Conservation (phyloP, 2,113 vertebrate genomes). For the Eupsittula cactorum region DNA sequence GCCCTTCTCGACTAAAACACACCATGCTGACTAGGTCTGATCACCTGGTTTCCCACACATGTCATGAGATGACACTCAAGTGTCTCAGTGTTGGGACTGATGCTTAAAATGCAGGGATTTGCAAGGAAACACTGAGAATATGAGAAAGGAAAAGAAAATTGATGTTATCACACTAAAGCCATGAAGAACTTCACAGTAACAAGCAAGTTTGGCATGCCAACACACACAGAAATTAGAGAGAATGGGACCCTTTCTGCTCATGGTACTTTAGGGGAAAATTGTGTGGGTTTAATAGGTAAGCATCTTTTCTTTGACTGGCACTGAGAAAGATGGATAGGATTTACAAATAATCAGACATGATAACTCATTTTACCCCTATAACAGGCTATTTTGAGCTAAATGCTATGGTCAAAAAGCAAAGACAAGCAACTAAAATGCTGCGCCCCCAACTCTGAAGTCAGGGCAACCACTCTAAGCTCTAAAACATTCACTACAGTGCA, state of each 20-base stretch:
- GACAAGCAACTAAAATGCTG: not conserved
- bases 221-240: not conserved
- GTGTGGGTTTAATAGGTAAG: not conserved
- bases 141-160: not conserved
- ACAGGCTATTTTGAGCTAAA: not conserved
- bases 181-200: not conserved
- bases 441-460: not conserved
- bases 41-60: not conserved
- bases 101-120: not conserved
- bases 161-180: not conserved
- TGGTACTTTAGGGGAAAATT: not conserved
- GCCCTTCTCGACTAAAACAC: not conserved
- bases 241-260: not conserved
- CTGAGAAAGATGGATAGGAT: not conserved
- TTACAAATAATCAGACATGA: not conserved
- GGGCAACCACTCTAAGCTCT: not conserved
- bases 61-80: not conserved
- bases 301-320: not conserved
- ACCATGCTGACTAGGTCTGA: not conserved
- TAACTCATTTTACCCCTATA: not conserved
- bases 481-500: not conserved
- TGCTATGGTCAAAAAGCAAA: not conserved
- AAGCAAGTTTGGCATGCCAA: not conserved
- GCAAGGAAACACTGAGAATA: not conserved
- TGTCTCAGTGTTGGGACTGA: not conserved